These are phyloP conservation scores for Liodrosophila aerea DNA, from an alignment of 2,888 invertebrate species.

Conservation along the genomic window DNA sequence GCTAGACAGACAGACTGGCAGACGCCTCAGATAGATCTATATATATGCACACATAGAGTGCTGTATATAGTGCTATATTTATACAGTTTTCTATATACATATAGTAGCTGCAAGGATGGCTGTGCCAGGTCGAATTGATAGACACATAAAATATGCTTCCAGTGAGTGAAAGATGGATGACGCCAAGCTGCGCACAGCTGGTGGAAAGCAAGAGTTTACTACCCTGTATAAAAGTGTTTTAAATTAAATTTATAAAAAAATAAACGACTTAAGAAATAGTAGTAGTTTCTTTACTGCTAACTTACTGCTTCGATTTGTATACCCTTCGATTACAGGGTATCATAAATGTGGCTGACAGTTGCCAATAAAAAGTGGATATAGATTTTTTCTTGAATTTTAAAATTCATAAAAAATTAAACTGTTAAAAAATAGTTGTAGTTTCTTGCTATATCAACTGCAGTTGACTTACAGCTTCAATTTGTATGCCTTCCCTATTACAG, in stretches of 20 bases:
- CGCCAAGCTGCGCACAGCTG: conserved; percentile 4
- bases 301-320: too few relatives aligned
- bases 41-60: conserved; percentile 2
- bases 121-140: conserved; percentile 60
- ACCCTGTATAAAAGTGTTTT: conserved; percentile 2
- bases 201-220: background rate
- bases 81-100: conserved; percentile 3
- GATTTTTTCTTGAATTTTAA: too few relatives aligned
- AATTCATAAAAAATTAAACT: too few relatives aligned
- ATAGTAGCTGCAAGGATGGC: conserved; percentile 38
- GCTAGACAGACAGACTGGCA: conserved; percentile 33
- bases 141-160: conserved; percentile 57
- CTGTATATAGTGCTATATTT: conserved; percentile 5
- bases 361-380: too few relatives aligned
- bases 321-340: too few relatives aligned
- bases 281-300: too few relatives aligned
- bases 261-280: background rate
- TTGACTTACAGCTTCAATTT: too few relatives aligned
- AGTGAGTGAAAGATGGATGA: conserved; percentile 19
- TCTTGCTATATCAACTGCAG: too few relatives aligned
- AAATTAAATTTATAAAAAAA: too few relatives aligned
- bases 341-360: too few relatives aligned
- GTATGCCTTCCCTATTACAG: too few relatives aligned
- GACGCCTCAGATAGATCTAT: conserved; percentile 31
- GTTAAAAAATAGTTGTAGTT: too few relatives aligned